Percentiles rank a stretch among this genome's conserved stretches.
Evolutionary conservation across 2,888 invertebrate genomes (phyloP).

Genomic region (Torymus aiolomorphi): DNA sequence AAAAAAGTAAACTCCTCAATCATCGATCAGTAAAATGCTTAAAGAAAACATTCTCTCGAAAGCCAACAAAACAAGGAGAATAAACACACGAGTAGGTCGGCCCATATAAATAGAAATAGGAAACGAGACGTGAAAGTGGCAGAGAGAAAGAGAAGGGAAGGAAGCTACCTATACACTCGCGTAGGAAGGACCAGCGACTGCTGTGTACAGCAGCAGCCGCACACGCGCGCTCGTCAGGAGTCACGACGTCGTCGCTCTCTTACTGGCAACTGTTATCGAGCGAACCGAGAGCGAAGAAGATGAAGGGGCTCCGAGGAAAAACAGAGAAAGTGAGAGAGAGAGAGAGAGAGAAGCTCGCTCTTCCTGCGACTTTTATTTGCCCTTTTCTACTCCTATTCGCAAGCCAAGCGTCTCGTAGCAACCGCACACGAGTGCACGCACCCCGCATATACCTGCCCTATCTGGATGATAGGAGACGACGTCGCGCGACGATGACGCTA

Average conservation of each 20-base stretch:
- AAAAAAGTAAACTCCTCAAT: too few species aligned
- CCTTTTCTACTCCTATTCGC: background rate
- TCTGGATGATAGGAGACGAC: too few species aligned
- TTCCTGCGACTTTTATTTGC: conserved; percentile 15
- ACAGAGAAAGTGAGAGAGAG: background rate
- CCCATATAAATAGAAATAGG: conserved; percentile 20
- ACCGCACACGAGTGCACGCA: background rate
- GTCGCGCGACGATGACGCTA: background rate
- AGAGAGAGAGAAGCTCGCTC: background rate
- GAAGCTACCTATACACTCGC: too few species aligned
- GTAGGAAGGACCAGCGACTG: too few species aligned
- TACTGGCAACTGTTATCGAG: conserved; percentile 24
- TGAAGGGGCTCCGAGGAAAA: conserved; percentile 1
- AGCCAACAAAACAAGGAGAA: background rate
- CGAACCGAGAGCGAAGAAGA: background rate
- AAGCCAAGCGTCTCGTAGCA: too few species aligned
- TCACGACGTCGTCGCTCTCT: background rate
- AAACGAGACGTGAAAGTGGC: background rate
- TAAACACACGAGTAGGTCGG: background rate
- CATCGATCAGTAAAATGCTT: too few species aligned
- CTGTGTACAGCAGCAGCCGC: too few species aligned
- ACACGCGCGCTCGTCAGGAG: background rate
- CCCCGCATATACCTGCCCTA: too few species aligned
- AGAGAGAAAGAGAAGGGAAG: background rate
- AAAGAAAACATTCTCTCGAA: too few species aligned